Evolutionary conservation across 2,797 vertebrate species (phyloP).

Genomic region (Apogon talboti): DNA sequence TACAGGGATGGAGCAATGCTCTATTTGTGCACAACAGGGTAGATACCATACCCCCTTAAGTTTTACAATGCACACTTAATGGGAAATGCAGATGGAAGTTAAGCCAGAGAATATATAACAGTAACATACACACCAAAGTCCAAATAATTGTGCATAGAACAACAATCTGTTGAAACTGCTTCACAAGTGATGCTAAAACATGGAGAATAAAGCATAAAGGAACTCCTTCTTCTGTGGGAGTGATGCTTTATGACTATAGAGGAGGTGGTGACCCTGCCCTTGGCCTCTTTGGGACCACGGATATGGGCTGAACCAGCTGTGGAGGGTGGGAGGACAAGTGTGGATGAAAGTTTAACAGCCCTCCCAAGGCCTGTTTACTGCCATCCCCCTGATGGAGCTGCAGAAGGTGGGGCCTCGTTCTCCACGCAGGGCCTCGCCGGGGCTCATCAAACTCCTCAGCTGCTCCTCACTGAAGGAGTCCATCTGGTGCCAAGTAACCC

Average conservation of each 20-base stretch:
- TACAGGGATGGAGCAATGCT: slow-evolving; percentile 29
- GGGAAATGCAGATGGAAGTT: slow-evolving; percentile 16
- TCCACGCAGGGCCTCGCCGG: slow-evolving; percentile 47
- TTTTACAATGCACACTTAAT: slow-evolving; percentile 19
- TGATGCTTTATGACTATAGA: slow-evolving; percentile 65
- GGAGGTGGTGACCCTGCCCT: slow-evolving; percentile 50
- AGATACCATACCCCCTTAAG: neutral
- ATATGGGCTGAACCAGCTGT: slow-evolving; percentile 67
- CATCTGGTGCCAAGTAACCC: slow-evolving; percentile 71
- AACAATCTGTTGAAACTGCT: slow-evolving; percentile 29
- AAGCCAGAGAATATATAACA: slow-evolving; percentile 15
- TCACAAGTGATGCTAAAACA: slow-evolving; percentile 30
- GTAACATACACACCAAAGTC: slow-evolving; percentile 3
- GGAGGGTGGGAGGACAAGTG: slow-evolving; percentile 53
- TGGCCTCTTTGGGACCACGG: slow-evolving; percentile 51
- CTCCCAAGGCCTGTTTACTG: slow-evolving; percentile 56
- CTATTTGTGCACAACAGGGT: slow-evolving; percentile 43
- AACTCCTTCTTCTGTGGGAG: slow-evolving; percentile 45
- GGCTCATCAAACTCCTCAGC: slow-evolving; percentile 70
- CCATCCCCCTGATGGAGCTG: slow-evolving; percentile 47
- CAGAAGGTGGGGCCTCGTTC: slow-evolving; percentile 45
- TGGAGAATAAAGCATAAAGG: slow-evolving; percentile 26
- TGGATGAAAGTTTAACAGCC: slow-evolving; percentile 73
- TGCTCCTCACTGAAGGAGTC: slow-evolving; percentile 61
- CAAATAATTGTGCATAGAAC: slow-evolving; percentile 26